These are phyloP conservation scores for Chelon labrosus DNA, from an alignment of 2,797 vertebrate genomes.

Conservation along the genomic window DNA sequence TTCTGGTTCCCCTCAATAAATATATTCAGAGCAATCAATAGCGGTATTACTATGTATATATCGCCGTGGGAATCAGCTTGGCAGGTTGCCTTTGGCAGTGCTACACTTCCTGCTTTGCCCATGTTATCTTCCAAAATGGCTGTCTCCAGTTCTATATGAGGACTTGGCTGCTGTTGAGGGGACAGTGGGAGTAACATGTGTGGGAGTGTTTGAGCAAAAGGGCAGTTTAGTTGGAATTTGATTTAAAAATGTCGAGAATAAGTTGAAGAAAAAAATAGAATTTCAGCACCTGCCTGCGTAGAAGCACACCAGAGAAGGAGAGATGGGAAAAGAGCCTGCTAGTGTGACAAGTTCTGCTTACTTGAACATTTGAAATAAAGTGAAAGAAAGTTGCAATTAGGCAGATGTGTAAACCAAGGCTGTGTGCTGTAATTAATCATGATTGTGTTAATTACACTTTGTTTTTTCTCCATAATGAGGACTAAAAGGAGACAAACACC, in stretches of 20 bases:
- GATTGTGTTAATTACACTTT: conserved; percentile 83
- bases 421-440: conserved; percentile 78
- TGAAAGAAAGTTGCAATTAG: conserved; percentile 77
- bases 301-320: conserved; percentile 2
- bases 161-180: conserved; percentile 34
- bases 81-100: conserved; percentile 55
- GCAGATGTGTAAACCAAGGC: conserved; percentile 78
- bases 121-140: conserved; percentile 50
- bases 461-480: conserved; percentile 74
- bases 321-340: background rate
- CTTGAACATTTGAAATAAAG: conserved; percentile 60
- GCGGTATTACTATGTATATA: conserved; percentile 68
- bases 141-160: conserved; percentile 45
- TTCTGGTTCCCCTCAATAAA: conserved; percentile 52
- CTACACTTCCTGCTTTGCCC: conserved; percentile 45
- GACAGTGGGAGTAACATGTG: conserved; percentile 18
- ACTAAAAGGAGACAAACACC: conserved; percentile 59
- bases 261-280: conserved; percentile 18
- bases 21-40: conserved; percentile 69
- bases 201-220: conserved; percentile 41
- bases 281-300: background rate
- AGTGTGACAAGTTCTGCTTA: conserved; percentile 51
- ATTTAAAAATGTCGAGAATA: conserved; percentile 23
- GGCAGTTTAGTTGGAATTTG: conserved; percentile 4
- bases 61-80: conserved; percentile 54